Evolutionary conservation across 1,140 invertebrate species (phyloP), one percentile per base, ranked within the genome.

Genomic region (Bemisia tabaci): DNA sequence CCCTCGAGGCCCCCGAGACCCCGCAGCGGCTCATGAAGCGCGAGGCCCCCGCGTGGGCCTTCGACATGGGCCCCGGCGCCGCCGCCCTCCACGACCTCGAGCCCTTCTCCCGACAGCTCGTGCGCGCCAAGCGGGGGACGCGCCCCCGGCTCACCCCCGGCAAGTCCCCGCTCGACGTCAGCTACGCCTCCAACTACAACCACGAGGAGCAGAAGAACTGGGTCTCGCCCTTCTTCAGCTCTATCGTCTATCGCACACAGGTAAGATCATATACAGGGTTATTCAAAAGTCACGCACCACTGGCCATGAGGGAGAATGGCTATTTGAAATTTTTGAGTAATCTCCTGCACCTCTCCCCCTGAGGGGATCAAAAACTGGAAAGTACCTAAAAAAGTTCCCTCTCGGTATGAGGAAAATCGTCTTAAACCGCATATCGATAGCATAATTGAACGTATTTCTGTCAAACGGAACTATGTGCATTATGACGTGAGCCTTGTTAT

Each of bases 141-240:
- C 25, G 68, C 1, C 68, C 68, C 33, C 48, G 64, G 70, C 25
- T 70, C 77, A 24, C 78, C 77, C 82, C 83, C 1, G 87, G 88
- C 2, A 83, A 83, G 72, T 92, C 85, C 66, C 93, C 93, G 0
- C 78, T 92, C 12, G 79, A 86, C 60, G 88, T 95, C 0, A 80
- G 80, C 24, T 90, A 90, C 74, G 90, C 91, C 0, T 77, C 83
- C 26, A 95, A 97, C 80, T 93, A 93, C 76, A 82, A 94, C 70
- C 79, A 84, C n/a, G 80, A 83, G 59, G 79, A 84, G 48, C 87
- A 91, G 74, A 82, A 79, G 27, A 85, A 85, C 71, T 94, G 87
- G 84, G 90, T 98, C 1, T 91, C 90, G 59, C 96, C 96, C 0
- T 83, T 90, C 26, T 96, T 95, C 77, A 95, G 92, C 64, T 92